Percentiles rank a stretch among this genome's conserved stretches.
These are phyloP conservation scores for Tineola bisselliella DNA, from an alignment of 2,888 invertebrate species.

Conservation along the genomic window DNA sequence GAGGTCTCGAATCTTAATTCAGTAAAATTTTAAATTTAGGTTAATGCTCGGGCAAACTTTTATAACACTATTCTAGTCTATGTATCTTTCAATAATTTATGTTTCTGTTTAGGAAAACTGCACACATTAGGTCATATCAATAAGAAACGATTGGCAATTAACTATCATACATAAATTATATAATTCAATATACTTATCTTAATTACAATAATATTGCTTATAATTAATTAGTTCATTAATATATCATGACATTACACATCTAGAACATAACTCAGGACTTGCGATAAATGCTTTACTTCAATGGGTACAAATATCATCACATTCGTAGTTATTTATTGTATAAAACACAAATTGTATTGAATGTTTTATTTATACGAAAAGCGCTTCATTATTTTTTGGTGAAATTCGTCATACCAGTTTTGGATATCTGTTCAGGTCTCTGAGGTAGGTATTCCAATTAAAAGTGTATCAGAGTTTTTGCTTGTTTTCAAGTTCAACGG, in stretches of 20 bases:
- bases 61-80: not conserved
- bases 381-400: not conserved
- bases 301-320: not conserved
- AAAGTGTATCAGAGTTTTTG: constrained; percentile 30
- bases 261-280: not conserved
- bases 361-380: not conserved
- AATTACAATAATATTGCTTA: not conserved
- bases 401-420: not conserved
- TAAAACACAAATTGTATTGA: not conserved
- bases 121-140: not conserved
- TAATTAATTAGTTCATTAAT: not conserved
- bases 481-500: constrained; percentile 37
- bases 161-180: not conserved
- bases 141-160: not conserved
- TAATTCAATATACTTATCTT: not conserved
- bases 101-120: not conserved
- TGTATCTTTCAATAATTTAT: not conserved
- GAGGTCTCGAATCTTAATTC: not conserved
- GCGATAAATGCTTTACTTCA: not conserved
- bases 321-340: not conserved
- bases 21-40: not conserved
- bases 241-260: not conserved
- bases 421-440: not conserved
- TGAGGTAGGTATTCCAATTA: constrained; percentile 24
- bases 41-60: not conserved